Percentiles rank a stretch among this genome's conserved stretches.
Conservation (phyloP, 1,140 invertebrate genomes). For the Drosophila ananassae region DNA sequence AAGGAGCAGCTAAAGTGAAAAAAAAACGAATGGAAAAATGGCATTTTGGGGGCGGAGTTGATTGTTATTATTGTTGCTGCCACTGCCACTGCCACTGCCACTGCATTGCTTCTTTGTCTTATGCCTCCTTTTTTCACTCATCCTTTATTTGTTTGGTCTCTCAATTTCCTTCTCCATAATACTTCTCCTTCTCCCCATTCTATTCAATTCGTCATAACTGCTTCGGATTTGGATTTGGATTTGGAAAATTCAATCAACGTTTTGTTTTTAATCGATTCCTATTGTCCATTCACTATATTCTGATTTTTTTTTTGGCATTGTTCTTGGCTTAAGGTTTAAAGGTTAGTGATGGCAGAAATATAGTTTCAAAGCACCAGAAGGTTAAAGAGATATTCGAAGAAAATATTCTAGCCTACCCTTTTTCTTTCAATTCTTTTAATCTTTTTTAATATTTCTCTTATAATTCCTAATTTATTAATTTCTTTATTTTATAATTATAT, state of each 20-base stretch:
- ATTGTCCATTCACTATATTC: slow-evolving; percentile 33
- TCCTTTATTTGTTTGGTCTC: neutral
- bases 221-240: slow-evolving; percentile 52
- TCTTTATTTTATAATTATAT: neutral
- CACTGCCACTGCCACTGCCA: slow-evolving; percentile 37
- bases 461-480: neutral
- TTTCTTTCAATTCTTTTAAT: neutral
- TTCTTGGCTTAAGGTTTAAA: slow-evolving; percentile 10
- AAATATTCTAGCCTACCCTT: too few relatives aligned
- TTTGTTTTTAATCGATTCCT: slow-evolving; percentile 72
- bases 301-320: slow-evolving; percentile 14
- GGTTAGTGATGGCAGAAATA: neutral
- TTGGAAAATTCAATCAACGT: slow-evolving; percentile 76
- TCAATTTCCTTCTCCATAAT: neutral
- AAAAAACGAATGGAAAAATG: slow-evolving; percentile 32
- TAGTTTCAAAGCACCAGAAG: neutral
- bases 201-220: slow-evolving; percentile 33
- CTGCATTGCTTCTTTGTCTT: slow-evolving; percentile 57
- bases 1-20: slow-evolving; percentile 10
- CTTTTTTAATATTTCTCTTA: neutral
- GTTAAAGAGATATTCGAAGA: too few relatives aligned
- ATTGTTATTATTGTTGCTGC: slow-evolving; percentile 29
- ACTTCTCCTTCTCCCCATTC: neutral
- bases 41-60: slow-evolving; percentile 43
- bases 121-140: slow-evolving; percentile 11